Percentiles rank a stretch among this genome's conserved stretches.
Evolutionary conservation across 2,888 invertebrate species (phyloP).

Genomic region (Cepaea hortensis): DNA sequence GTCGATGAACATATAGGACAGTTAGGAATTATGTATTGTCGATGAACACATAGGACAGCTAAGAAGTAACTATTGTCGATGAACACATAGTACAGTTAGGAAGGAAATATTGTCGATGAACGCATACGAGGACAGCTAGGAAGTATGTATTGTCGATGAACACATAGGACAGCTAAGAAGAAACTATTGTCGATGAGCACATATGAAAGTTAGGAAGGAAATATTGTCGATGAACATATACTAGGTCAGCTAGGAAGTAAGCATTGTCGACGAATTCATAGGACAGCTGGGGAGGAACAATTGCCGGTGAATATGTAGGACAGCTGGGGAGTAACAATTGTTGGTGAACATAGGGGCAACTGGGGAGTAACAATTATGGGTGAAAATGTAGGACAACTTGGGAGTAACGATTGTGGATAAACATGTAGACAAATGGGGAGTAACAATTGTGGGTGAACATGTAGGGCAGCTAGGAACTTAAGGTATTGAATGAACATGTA

Average conservation of each 20-base stretch:
- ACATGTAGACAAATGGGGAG: neutral
- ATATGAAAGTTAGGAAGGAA: neutral
- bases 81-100: no score
- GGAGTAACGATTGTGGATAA: no score
- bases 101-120: neutral
- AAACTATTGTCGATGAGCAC: neutral
- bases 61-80: no score
- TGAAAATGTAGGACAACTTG: neutral
- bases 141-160: no score
- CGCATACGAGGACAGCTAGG: neutral
- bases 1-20: neutral
- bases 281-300: neutral
- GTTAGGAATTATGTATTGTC: no score
- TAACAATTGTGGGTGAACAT: no score
- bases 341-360: neutral
- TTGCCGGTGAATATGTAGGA: neutral
- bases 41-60: neutral
- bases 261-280: neutral
- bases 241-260: conserved; percentile 55
- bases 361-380: neutral
- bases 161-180: neutral
- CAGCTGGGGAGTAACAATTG: neutral
- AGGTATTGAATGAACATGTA: neutral
- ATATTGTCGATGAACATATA: conserved; percentile 50
- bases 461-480: neutral